phyloP scores from a whole-genome alignment of 1,140 invertebrate species.

The Drosophila miranda region DNA sequence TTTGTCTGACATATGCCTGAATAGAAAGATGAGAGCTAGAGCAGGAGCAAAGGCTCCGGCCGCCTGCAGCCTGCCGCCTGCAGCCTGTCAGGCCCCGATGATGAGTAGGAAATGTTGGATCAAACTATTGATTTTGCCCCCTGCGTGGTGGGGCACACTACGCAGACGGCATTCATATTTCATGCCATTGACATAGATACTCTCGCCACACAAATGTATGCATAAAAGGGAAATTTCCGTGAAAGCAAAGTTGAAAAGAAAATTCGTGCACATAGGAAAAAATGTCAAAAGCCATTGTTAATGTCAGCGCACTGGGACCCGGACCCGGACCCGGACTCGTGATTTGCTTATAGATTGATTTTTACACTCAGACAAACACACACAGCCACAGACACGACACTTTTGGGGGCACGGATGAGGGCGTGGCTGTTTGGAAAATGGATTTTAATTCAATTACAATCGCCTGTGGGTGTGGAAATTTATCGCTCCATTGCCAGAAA shows the following conservation, averaged over 20 bases:
- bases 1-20: slow-evolving; percentile 66
- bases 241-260: slow-evolving; percentile 73
- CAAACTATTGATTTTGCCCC: slow-evolving; percentile 72
- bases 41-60: slow-evolving; percentile 8
- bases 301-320: slow-evolving; percentile 49
- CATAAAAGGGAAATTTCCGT: slow-evolving; percentile 40
- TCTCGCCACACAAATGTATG: slow-evolving; percentile 36
- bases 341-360: slow-evolving; percentile 72
- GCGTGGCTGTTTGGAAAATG: slow-evolving; percentile 41
- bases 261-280: slow-evolving; percentile 53
- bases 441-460: slow-evolving; percentile 64
- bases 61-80: slow-evolving; percentile 4
- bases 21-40: slow-evolving; percentile 47
- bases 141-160: slow-evolving; percentile 17
- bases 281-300: slow-evolving; percentile 78
- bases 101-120: slow-evolving; percentile 57
- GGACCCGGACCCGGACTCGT: slow-evolving; percentile 31
- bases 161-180: slow-evolving; percentile 47
- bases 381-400: slow-evolving; percentile 10
- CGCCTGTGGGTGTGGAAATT: slow-evolving; percentile 9
- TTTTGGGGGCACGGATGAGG: background rate
- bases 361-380: slow-evolving; percentile 30
- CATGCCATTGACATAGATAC: slow-evolving; percentile 78
- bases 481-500: background rate
- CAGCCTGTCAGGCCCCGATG: slow-evolving; percentile 22